Base-by-base conservation (phyloP, 2,888 invertebrate genomes). In the Lepidocyrtinus sp. region DNA sequence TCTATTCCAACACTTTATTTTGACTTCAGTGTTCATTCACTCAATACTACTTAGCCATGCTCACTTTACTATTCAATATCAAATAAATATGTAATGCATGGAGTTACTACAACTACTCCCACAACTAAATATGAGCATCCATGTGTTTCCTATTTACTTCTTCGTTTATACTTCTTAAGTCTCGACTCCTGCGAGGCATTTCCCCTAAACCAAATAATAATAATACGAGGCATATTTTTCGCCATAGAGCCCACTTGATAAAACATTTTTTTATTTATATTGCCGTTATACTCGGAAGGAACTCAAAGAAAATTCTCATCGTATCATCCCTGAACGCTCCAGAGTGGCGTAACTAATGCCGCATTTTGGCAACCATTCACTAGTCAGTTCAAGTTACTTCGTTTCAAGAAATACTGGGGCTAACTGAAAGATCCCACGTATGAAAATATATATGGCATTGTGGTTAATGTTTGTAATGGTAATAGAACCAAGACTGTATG, bases 261-360 rank as follows among this genome's bases (percentile, higher is more conserved):
- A 50, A 50, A 50, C 50, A 50, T 50, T 50, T 36, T 67, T 68
- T 63, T 61, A 9, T 26, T 15, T 64, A 26, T 26, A 22, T n/a
- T 64, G 1, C 64, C 25, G 50, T 50, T 50, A 50, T 50, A 17
- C 61, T 59, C 50, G 36, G 25, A 25, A 9, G 46, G 26, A 25
- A 69, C 69, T 69, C 68, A 69, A 79, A 74, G 63, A 70, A 55
- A 59, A 72, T 69, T 45, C 61, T 75, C 68, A 75, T 75, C 75
- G 62, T 68, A 62, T 62, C 68, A 70, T 64, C 74, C 79, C 72
- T 78, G 68, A 72, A 59, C 62, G 73, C 74, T 74, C 79, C 74
- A 79, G 79, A 79, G 69, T 79, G 79, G 79, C 79, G 79, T 79
- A 79, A 79, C 79, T 79, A 79, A 74, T 79, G 79, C 79, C 59